Conservation (phyloP, 2,888 invertebrate species). For the Pristionchus japonicus region DNA sequence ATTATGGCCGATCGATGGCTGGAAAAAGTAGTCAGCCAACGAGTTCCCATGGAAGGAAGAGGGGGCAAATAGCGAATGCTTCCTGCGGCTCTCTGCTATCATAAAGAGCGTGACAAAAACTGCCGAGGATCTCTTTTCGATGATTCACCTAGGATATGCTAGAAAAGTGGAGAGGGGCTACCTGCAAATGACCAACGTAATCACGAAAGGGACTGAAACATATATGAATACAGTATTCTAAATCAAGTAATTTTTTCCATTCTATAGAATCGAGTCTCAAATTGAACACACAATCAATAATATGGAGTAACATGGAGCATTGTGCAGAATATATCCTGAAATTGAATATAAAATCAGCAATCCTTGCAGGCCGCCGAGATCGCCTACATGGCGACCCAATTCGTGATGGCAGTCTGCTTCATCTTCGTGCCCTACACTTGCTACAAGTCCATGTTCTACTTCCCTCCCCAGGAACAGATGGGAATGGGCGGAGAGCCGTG, state of each 20-base stretch:
- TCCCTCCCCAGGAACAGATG: not conserved
- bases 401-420: slow-evolving; percentile 48
- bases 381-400: slow-evolving; percentile 34
- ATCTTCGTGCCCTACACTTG: slow-evolving; percentile 47
- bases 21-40: slow-evolving; percentile 11
- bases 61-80: not conserved
- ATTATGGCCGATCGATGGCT: slow-evolving; percentile 20
- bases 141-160: too few species aligned
- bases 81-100: not conserved
- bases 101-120: not conserved
- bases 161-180: too few species aligned
- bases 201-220: too few species aligned
- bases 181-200: too few species aligned
- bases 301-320: too few species aligned
- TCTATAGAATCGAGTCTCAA: too few species aligned
- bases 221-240: too few species aligned
- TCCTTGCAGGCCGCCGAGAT: slow-evolving; percentile 20
- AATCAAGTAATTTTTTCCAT: too few species aligned
- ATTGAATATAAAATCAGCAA: not conserved
- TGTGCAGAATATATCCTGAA: too few species aligned
- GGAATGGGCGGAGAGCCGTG: slow-evolving; percentile 34
- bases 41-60: not conserved
- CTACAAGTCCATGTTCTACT: slow-evolving; percentile 43
- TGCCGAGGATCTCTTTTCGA: too few species aligned
- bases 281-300: too few species aligned